Conservation (phyloP, 2,797 vertebrate genomes). For the Nannoperca obscura region DNA sequence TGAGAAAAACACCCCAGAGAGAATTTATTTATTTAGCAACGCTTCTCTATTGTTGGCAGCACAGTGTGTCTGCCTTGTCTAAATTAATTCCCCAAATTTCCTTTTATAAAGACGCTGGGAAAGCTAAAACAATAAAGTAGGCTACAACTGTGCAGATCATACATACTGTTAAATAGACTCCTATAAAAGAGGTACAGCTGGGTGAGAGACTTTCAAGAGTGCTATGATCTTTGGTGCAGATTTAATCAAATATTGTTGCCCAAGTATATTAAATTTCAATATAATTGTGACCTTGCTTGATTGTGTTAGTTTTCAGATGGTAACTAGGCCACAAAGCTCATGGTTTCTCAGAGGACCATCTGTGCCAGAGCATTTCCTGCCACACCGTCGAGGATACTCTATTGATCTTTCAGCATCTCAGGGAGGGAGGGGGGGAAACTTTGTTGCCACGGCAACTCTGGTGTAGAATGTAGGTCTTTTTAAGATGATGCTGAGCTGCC, state of each 20-base stretch:
- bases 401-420: slow-evolving; percentile 83
- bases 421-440: slow-evolving; percentile 55
- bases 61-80: slow-evolving; percentile 40
- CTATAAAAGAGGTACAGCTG: background rate
- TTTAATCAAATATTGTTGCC: slow-evolving; percentile 26
- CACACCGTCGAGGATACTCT: slow-evolving; percentile 76
- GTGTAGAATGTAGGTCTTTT: slow-evolving; percentile 84
- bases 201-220: slow-evolving; percentile 16
- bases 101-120: slow-evolving; percentile 35
- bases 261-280: slow-evolving; percentile 43
- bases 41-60: slow-evolving; percentile 56
- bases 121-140: slow-evolving; percentile 35
- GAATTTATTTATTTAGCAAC: slow-evolving; percentile 71
- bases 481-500: slow-evolving; percentile 74
- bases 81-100: slow-evolving; percentile 52
- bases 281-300: slow-evolving; percentile 48
- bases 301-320: slow-evolving; percentile 67
- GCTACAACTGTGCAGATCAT: slow-evolving; percentile 6
- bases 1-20: slow-evolving; percentile 44
- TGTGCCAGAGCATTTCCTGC: slow-evolving; percentile 78
- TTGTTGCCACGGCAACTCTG: slow-evolving; percentile 86
- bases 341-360: slow-evolving; percentile 74
- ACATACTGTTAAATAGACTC: slow-evolving; percentile 26
- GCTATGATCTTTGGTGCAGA: slow-evolving; percentile 25
- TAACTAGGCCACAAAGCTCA: slow-evolving; percentile 78